Base-by-base conservation (phyloP, 64 coral and sea anemone genomes). In the Porites australiensis region DNA sequence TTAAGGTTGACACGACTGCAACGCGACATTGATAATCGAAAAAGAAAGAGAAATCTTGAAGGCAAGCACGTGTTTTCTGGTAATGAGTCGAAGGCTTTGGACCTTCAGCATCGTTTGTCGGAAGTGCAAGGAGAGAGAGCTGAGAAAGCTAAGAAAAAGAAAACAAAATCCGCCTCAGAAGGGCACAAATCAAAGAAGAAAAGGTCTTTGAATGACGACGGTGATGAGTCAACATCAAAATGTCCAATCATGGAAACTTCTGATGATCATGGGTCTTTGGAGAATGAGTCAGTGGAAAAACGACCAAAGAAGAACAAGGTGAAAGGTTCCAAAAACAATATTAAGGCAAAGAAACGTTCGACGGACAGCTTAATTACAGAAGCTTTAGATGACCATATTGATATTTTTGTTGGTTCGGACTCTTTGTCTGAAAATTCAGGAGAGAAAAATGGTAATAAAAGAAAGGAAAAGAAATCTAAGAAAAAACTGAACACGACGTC, bases 1-100 rank as follows among this genome's bases (percentile, higher is more conserved):
- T 61, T 10, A 67, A 93, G 70, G 44, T 52, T 96, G 5, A 75
- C 60, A 48, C 50, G 43, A n/a, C 53, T 96, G 5, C 86, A 93
- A 60, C 5, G 89, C 19, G 86, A 86, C 20, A 90, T 93, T 44
- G 79, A 82, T 15, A 77, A 94, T 19, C 78, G 92, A 55, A 75
- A 84, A 45, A 85, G 90, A 86, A 96, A 89, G 54, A 54, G 87
- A 37, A 70, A 85, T 67, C 8, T 1, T 58, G 50, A 19, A 75
- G 22, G 18, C 5, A 52, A 2, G 45, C 58, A 48, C 72, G 27
- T 22, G 82, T 13, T 10, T 37, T 15, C 7, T 55, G 5, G 5
- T 45, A 59, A 65, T 46, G 16, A 27, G 10, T 22, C 9, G 3
- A 18, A 65, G n/a, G 54, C 15, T 64, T 50, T 15, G 18, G 71